Conservation (phyloP, 2,888 invertebrate genomes). For the Ennomos fuscantarius region DNA sequence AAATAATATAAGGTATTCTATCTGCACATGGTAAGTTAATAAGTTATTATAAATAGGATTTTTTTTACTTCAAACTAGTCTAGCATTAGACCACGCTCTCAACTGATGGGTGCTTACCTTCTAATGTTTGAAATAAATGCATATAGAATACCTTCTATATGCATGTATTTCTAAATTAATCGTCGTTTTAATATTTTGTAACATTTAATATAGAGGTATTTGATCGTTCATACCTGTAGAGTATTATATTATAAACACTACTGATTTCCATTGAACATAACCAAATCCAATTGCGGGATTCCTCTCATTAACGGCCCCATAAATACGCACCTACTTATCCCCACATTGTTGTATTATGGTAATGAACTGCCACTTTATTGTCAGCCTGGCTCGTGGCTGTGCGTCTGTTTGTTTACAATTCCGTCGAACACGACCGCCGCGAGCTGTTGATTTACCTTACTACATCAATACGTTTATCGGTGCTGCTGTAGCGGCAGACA, state of each 20-base stretch:
- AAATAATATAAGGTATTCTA: no score
- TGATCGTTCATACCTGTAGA: neutral
- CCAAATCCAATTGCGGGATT: neutral
- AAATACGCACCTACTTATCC: slow-evolving; percentile 15
- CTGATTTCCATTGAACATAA: neutral
- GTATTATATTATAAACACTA: neutral
- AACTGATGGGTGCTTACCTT: no score
- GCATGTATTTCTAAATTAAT: no score
- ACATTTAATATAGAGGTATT: no score
- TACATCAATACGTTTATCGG: slow-evolving; percentile 16
- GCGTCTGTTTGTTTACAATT: slow-evolving; percentile 37
- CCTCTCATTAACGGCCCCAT: slow-evolving; percentile 15
- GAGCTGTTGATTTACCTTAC: slow-evolving; percentile 8
- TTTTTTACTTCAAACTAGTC: no score
- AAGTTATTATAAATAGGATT: no score
- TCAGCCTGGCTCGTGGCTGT: slow-evolving; percentile 32
- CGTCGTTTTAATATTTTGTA: no score
- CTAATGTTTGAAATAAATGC: no score
- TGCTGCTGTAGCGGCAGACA: slow-evolving; percentile 3
- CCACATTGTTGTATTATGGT: slow-evolving; percentile 36
- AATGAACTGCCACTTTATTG: slow-evolving; percentile 31
- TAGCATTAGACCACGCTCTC: no score
- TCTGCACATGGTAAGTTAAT: no score
- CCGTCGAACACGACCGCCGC: slow-evolving; percentile 21
- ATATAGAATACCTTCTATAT: no score